Conservation (phyloP, 2,113 vertebrate species). For the Psilopogon haemacephalus region DNA sequence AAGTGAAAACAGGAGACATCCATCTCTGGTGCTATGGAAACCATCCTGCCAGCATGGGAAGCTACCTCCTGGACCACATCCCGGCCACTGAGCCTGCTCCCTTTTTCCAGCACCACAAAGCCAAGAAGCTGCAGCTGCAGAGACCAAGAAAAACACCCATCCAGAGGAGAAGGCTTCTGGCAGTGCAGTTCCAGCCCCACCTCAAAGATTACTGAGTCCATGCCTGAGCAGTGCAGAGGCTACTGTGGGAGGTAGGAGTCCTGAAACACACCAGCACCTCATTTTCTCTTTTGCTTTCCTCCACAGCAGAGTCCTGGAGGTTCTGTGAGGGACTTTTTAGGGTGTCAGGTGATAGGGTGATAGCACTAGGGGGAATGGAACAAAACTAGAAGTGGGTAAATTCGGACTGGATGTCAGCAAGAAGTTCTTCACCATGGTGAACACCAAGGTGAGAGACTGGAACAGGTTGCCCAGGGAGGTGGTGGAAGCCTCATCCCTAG, state of each 20-base stretch:
- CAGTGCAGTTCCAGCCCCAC: too few relatives aligned
- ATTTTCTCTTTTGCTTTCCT: not conserved
- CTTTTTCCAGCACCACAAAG: not conserved
- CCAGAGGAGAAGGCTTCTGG: not conserved
- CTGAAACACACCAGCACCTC: not conserved
- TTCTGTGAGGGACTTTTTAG: too few relatives aligned
- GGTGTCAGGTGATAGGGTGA: too few relatives aligned
- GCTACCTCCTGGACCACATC: not conserved
- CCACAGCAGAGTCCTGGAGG: too few relatives aligned
- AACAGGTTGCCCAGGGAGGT: too few relatives aligned
- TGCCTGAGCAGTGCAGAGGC: not conserved
- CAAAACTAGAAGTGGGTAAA: too few relatives aligned
- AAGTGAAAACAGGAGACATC: not conserved
- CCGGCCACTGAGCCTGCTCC: not conserved
- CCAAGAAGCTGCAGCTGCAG: not conserved
- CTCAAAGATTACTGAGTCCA: rapidly evolving
- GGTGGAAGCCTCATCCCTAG: too few relatives aligned
- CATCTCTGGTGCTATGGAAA: not conserved
- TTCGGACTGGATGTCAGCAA: too few relatives aligned
- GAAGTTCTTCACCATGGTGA: too few relatives aligned
- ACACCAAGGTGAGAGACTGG: too few relatives aligned
- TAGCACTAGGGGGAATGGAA: too few relatives aligned
- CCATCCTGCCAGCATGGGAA: not conserved
- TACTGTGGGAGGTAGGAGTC: not conserved
- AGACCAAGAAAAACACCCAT: not conserved